A percentile compares a stretch with the other conserved stretches of the same genome.
These are phyloP conservation scores for Petrocephalus schoutedeni DNA, from an alignment of 2,797 vertebrate species.

Conservation along the genomic window DNA sequence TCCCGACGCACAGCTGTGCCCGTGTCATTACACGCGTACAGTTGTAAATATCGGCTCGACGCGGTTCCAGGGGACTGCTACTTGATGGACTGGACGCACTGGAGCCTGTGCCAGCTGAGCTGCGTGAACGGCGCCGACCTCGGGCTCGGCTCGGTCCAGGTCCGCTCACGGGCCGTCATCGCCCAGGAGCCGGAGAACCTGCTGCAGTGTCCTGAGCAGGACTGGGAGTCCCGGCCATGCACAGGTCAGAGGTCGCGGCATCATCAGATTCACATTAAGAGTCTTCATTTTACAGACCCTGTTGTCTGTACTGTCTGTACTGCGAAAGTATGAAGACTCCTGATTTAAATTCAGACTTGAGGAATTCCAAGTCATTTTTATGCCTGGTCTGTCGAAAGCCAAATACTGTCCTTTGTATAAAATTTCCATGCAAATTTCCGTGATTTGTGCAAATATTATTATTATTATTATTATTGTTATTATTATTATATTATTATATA, in stretches of 20 bases:
- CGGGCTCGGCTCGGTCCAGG: slow-evolving; percentile 85
- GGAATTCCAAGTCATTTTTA: background rate
- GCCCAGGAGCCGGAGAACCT: slow-evolving; percentile 89
- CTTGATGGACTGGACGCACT: slow-evolving; percentile 86
- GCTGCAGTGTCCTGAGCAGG: slow-evolving; percentile 85
- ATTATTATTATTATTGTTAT: no score
- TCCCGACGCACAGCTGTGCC: background rate
- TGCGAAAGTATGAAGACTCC: background rate
- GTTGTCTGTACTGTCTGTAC: background rate
- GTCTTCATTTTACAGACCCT: background rate
- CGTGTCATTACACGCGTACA: background rate
- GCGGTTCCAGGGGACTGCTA: slow-evolving; percentile 83
- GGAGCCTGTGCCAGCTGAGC: slow-evolving; percentile 87
- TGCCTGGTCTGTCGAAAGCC: background rate
- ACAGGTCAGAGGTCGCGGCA: slow-evolving; percentile 60
- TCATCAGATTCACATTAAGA: background rate
- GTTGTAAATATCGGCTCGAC: background rate
- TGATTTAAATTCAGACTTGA: background rate
- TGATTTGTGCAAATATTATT: no score
- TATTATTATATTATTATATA: no score
- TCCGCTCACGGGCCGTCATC: slow-evolving; percentile 82
- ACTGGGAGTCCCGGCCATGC: slow-evolving; percentile 81
- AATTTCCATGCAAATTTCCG: background rate
- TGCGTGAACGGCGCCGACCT: slow-evolving; percentile 83
- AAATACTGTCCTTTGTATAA: background rate